A percentile compares a stretch with the other conserved stretches of the same genome.
Conservation (phyloP, 2,113 vertebrate species). For the Uria lomvia region DNA sequence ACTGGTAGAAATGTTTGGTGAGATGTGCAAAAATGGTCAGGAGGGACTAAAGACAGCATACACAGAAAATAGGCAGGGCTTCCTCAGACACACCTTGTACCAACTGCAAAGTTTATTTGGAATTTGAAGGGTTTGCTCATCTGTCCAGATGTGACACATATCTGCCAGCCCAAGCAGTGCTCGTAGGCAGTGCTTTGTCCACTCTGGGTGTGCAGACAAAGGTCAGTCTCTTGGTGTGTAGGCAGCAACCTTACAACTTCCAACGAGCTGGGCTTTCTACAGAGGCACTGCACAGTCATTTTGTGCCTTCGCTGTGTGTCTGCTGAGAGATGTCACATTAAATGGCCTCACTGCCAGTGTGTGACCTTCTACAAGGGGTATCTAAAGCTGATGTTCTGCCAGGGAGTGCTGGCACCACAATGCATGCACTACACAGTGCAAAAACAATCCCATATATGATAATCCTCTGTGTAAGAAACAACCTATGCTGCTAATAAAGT, state of each 20-base stretch:
- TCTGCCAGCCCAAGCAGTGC: not conserved
- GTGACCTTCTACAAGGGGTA: not conserved
- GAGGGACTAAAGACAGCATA: not conserved
- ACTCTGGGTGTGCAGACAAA: not conserved
- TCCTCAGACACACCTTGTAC: not conserved
- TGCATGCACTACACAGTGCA: not conserved
- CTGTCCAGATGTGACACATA: not conserved
- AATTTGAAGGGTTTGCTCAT: not conserved
- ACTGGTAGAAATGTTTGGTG: not conserved
- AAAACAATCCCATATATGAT: accelerated
- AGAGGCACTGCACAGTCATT: too few relatives aligned
- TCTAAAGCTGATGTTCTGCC: not conserved
- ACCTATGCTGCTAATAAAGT: not conserved
- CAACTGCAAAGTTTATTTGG: not conserved
- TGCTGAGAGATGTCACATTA: not conserved
- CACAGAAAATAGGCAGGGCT: not conserved
- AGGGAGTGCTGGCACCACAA: not conserved
- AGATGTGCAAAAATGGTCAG: not conserved
- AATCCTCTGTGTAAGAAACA: not conserved
- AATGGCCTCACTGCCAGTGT: not conserved
- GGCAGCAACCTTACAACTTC: accelerated
- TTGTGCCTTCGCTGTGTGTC: not conserved
- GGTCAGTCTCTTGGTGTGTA: not conserved
- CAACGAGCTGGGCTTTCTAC: not conserved
- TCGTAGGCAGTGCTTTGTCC: not conserved